Conservation (phyloP, 2,113 vertebrate genomes). For the Nipponia nippon region DNA sequence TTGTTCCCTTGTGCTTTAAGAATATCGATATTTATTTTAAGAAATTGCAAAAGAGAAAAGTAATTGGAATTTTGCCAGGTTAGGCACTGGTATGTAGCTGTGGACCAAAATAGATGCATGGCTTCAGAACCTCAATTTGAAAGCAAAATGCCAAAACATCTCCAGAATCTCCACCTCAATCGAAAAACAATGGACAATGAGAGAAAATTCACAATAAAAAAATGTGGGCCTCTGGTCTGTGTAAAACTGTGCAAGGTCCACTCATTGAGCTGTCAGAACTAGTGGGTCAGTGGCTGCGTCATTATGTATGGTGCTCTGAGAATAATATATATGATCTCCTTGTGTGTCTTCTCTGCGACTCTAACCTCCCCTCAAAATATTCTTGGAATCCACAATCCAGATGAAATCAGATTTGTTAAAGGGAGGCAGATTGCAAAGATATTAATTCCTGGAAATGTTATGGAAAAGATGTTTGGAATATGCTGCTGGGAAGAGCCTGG, state of each 20-base stretch:
- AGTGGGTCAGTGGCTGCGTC: background rate
- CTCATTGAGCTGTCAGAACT: background rate
- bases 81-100: background rate
- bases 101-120: accelerated
- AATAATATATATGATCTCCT: background rate
- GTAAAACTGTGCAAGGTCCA: background rate
- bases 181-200: background rate
- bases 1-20: background rate
- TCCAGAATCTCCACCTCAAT: background rate
- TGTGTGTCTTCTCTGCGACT: background rate
- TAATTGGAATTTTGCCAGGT: background rate
- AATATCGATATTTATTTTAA: background rate
- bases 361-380: background rate
- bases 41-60: background rate
- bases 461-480: background rate
- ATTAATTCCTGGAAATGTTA: background rate
- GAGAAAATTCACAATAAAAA: background rate
- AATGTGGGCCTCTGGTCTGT: background rate
- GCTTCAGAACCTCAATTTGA: background rate
- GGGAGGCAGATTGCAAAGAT: background rate
- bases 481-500: background rate
- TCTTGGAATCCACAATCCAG: background rate
- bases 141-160: background rate
- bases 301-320: background rate
- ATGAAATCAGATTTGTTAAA: background rate